phyloP scores from a whole-genome alignment of 2,113 vertebrate genomes.

The Hemiprocne comata region DNA sequence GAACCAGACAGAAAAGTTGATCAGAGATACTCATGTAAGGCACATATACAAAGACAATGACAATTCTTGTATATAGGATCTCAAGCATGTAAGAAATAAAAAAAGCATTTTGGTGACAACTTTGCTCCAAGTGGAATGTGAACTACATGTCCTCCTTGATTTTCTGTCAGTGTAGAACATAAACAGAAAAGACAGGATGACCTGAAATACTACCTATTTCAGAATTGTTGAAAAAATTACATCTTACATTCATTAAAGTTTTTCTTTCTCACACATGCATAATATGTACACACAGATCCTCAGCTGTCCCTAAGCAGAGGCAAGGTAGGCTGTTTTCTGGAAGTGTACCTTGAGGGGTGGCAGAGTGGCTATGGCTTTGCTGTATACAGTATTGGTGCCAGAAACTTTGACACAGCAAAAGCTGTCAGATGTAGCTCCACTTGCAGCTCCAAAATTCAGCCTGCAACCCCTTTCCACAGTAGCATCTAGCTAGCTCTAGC shows the following conservation, averaged over 20 bases:
- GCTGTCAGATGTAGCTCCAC: not conserved
- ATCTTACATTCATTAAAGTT: not conserved
- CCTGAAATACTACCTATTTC: not conserved
- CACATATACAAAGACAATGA: not conserved
- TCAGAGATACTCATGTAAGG: not conserved
- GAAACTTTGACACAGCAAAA: not conserved
- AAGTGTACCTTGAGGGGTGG: not conserved
- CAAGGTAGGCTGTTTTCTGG: not conserved
- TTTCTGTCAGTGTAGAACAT: not conserved
- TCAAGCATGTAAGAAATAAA: not conserved
- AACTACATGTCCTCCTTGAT: not conserved
- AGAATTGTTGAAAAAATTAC: not conserved
- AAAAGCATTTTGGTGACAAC: not conserved
- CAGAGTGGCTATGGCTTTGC: not conserved
- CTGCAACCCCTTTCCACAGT: not conserved
- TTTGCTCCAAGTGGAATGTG: not conserved
- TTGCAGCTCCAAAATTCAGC: not conserved
- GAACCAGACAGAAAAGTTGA: not conserved
- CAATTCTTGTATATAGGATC: not conserved
- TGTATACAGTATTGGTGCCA: not conserved
- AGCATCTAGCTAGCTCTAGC: not conserved
- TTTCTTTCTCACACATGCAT: rapidly evolving
- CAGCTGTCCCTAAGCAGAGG: not conserved
- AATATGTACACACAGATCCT: not conserved
- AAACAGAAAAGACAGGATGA: not conserved